Conservation (phyloP, 2,113 vertebrate species). For the Tauraco erythrolophus region DNA sequence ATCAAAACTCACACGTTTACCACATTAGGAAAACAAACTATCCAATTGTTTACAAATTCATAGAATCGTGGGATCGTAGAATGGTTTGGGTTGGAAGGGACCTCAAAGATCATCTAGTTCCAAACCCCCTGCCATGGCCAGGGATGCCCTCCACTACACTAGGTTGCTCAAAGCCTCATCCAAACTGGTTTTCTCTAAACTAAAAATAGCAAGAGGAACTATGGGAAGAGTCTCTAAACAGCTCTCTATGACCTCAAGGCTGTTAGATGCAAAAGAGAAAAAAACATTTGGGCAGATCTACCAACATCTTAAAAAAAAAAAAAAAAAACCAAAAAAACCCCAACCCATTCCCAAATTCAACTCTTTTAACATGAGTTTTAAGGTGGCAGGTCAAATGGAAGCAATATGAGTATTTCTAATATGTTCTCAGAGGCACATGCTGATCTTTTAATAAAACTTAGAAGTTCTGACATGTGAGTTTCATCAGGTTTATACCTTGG, state of each 20-base stretch:
- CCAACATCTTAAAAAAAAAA: background rate
- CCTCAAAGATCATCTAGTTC: too few relatives aligned
- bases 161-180: too few relatives aligned
- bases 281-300: background rate
- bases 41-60: background rate
- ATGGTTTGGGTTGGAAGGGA: too few relatives aligned
- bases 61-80: too few relatives aligned
- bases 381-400: background rate
- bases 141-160: too few relatives aligned
- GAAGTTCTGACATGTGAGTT: background rate
- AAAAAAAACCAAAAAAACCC: background rate
- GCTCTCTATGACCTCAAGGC: background rate
- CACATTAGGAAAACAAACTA: background rate
- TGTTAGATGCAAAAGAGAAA: background rate
- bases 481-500: background rate
- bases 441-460: background rate
- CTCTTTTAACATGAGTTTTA: background rate
- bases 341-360: background rate
- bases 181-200: background rate
- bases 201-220: background rate
- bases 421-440: background rate
- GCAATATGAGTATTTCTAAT: background rate
- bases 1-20: background rate
- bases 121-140: too few relatives aligned
- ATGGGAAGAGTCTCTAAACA: background rate